Conservation (phyloP, 2,888 invertebrate species). For the Microdon myrmicae region DNA sequence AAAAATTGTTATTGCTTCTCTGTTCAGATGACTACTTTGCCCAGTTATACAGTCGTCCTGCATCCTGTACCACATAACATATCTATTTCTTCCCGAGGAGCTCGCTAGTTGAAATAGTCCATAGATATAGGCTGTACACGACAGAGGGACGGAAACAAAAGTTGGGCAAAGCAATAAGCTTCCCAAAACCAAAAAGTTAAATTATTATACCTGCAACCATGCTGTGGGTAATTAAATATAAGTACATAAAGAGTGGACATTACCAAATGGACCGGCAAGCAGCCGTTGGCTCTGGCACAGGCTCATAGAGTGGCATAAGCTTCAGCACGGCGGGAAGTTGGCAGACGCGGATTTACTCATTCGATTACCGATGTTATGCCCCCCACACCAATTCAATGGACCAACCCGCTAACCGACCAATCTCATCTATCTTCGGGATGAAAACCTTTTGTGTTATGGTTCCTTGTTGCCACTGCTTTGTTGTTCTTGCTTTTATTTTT, state of each 20-base stretch:
- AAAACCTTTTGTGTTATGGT: constrained; percentile 48
- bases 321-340: too few species aligned
- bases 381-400: constrained; percentile 43
- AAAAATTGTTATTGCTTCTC: constrained; percentile 2
- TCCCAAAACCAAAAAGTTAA: constrained; percentile 48
- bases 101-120: too few species aligned
- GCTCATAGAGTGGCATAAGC: too few species aligned
- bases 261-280: constrained; percentile 39
- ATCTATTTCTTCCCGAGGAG: too few species aligned
- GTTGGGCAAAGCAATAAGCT: constrained; percentile 36
- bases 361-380: constrained; percentile 40
- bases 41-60: constrained; percentile 21
- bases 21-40: constrained; percentile 2
- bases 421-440: constrained; percentile 42
- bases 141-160: too few species aligned
- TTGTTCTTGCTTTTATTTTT: constrained; percentile 4
- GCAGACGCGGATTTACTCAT: too few species aligned
- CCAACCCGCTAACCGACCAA: constrained; percentile 46
- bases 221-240: constrained; percentile 53
- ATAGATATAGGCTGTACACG: too few species aligned
- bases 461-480: constrained; percentile 17
- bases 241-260: constrained; percentile 51
- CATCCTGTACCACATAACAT: too few species aligned
- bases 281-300: too few species aligned
- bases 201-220: constrained; percentile 53